A percentile compares a stretch with the other conserved stretches of the same genome.
Conservation (phyloP, 2,797 vertebrate genomes). For the Sebastes taczanowskii region DNA sequence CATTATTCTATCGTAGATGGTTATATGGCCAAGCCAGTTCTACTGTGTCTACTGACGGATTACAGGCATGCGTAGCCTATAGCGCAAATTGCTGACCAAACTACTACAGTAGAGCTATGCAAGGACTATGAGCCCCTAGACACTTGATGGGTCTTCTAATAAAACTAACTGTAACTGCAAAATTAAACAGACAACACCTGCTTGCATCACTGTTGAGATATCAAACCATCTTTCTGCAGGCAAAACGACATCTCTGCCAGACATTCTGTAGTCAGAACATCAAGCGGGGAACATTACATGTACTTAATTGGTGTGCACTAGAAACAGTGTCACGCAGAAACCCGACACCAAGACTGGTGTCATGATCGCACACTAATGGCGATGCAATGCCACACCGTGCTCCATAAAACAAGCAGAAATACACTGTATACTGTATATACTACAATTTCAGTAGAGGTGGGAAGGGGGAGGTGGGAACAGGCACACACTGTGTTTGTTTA, state of each 20-base stretch:
- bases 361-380: not conserved
- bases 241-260: not conserved
- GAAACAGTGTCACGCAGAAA: constrained; percentile 44
- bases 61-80: no score
- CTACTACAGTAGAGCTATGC: no score
- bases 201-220: constrained; percentile 1
- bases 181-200: constrained; percentile 3
- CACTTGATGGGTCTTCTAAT: constrained; percentile 20
- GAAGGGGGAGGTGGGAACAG: no score
- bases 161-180: not conserved
- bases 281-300: not conserved
- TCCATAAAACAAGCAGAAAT: constrained; percentile 49
- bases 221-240: constrained; percentile 7
- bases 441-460: no score
- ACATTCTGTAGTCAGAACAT: constrained; percentile 23
- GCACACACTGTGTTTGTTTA: no score
- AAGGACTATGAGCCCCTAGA: constrained; percentile 10
- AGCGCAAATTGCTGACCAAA: not conserved
- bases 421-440: not conserved
- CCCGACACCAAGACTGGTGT: constrained; percentile 38
- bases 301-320: not conserved
- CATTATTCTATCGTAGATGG: not conserved
- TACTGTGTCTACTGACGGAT: no score
- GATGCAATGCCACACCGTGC: not conserved
- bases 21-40: not conserved